These are phyloP conservation scores for Nymphalis urticae DNA, from an alignment of 2,888 invertebrate species.

Conservation along the genomic window DNA sequence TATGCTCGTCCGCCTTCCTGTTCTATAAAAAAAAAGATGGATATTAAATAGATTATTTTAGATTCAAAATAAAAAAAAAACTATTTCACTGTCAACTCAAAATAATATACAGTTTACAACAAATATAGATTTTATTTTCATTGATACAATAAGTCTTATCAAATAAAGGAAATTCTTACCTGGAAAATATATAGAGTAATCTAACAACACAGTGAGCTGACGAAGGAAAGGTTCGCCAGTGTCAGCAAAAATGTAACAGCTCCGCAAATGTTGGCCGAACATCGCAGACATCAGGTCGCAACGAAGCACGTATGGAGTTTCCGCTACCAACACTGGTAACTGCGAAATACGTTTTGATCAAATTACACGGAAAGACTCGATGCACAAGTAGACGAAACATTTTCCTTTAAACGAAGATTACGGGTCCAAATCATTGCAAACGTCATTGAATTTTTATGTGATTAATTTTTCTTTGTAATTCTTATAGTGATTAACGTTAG, in stretches of 20 bases:
- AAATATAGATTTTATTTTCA: background rate
- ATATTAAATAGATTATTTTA: too few species aligned
- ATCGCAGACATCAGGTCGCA: slow-evolving; percentile 77
- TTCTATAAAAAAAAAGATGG: too few species aligned
- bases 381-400: too few species aligned
- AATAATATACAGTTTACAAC: background rate
- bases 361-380: too few species aligned
- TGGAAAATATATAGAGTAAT: slow-evolving; percentile 75
- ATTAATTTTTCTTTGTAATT: too few species aligned
- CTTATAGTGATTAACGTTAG: too few species aligned
- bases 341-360: slow-evolving; percentile 37
- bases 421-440: too few species aligned
- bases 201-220: slow-evolving; percentile 71
- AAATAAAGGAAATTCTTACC: slow-evolving; percentile 51
- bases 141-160: background rate
- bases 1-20: too few species aligned
- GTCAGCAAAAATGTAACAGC: slow-evolving; percentile 75
- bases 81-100: too few species aligned
- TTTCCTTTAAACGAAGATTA: too few species aligned
- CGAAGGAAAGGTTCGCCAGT: slow-evolving; percentile 74
- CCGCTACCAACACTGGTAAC: slow-evolving; percentile 64
- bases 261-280: slow-evolving; percentile 75
- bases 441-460: too few species aligned
- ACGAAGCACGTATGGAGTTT: slow-evolving; percentile 72
- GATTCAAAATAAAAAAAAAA: too few species aligned